A percentile compares a stretch with the other conserved stretches of the same genome.
Evolutionary conservation across 2,113 vertebrate species (phyloP).

Genomic region (Helogale parvula): DNA sequence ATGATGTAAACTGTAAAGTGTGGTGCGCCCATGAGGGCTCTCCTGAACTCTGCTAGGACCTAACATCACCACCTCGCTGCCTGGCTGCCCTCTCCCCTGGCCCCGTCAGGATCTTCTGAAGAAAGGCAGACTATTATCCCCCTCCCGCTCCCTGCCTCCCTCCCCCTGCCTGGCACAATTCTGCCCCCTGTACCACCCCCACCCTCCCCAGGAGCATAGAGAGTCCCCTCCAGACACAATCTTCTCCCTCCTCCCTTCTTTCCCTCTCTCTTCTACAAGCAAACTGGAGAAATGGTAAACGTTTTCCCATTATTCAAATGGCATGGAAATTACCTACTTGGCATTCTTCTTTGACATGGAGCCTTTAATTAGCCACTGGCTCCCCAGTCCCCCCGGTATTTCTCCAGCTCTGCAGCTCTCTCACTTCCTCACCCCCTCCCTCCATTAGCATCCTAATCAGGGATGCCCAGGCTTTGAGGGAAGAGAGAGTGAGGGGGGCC

Average conservation of each 20-base stretch:
- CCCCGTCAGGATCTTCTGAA: not conserved
- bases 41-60: not conserved
- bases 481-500: not conserved
- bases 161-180: not conserved
- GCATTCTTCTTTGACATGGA: constrained; percentile 79
- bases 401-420: constrained; percentile 45
- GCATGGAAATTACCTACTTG: constrained; percentile 80
- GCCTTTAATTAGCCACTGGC: constrained; percentile 77
- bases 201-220: not conserved
- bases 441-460: constrained; percentile 66
- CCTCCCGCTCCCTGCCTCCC: not conserved
- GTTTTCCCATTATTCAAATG: constrained; percentile 80
- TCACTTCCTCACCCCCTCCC: not conserved
- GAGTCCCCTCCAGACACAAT: not conserved
- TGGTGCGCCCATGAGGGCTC: accelerated
- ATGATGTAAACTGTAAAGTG: not conserved
- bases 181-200: not conserved
- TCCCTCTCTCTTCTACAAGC: constrained; percentile 29
- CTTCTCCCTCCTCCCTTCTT: not conserved
- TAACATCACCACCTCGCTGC: not conserved
- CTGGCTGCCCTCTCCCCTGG: not conserved
- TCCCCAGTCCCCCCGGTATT: constrained; percentile 53
- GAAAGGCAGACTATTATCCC: not conserved
- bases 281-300: constrained; percentile 72
- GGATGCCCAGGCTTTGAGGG: constrained; percentile 21